A percentile compares a stretch with the other conserved stretches of the same genome.
Conservation (phyloP, 2,888 invertebrate genomes). For the Brachycybe producta region DNA sequence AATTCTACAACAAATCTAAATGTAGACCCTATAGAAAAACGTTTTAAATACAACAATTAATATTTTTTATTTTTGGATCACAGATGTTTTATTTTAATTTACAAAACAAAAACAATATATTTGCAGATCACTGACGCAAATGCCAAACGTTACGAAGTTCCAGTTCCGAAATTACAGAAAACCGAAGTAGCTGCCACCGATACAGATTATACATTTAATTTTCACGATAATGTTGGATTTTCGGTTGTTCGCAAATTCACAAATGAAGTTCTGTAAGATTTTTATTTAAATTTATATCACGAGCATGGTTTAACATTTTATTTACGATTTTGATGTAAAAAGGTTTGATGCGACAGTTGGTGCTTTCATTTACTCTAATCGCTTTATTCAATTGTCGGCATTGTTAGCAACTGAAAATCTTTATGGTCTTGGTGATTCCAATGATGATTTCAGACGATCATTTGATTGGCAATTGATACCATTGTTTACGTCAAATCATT, state of each 20-base stretch:
- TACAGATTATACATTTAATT: conserved; percentile 43
- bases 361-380: conserved; percentile 58
- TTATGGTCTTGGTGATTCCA: conserved; percentile 63
- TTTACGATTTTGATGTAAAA: background rate
- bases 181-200: conserved; percentile 30
- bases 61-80: too few species aligned
- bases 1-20: too few species aligned
- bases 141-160: conserved; percentile 24
- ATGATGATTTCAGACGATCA: conserved; percentile 44
- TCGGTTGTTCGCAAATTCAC: conserved; percentile 41
- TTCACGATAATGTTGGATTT: conserved; percentile 47
- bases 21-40: too few species aligned
- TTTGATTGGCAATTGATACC: conserved; percentile 18
- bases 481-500: conserved; percentile 11
- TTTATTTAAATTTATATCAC: background rate
- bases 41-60: too few species aligned
- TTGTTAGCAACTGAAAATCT: conserved; percentile 47
- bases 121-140: conserved; percentile 8
- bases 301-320: background rate
- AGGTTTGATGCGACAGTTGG: conserved; percentile 53
- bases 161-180: conserved; percentile 49
- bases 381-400: conserved; percentile 55
- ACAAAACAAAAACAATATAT: too few species aligned
- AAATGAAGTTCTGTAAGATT: conserved; percentile 27
- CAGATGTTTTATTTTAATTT: too few species aligned